Percentiles rank a stretch among this genome's conserved stretches.
Conservation (phyloP, 2,797 vertebrate genomes). For the Mormyrus proboscirostris region DNA sequence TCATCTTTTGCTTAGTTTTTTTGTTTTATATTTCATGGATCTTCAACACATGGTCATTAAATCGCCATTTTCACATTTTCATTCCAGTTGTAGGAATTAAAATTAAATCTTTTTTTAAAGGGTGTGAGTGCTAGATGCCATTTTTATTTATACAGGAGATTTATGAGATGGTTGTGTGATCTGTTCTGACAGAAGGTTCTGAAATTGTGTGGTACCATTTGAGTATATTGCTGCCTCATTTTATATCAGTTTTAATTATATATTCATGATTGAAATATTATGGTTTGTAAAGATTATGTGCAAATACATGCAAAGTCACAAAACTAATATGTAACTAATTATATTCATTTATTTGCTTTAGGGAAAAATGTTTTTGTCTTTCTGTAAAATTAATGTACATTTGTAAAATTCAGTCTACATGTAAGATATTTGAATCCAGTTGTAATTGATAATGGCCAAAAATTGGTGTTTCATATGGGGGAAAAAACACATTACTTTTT, state of each 20-base stretch:
- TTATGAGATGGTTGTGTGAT: background rate
- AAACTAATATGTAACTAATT: slow-evolving; percentile 45
- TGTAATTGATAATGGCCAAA: slow-evolving; percentile 68
- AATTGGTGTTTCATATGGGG: slow-evolving; percentile 35
- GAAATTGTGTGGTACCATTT: slow-evolving; percentile 17
- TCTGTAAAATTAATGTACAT: slow-evolving; percentile 58
- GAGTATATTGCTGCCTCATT: slow-evolving; percentile 24
- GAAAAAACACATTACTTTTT: background rate
- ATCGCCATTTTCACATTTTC: background rate
- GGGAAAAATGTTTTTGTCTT: slow-evolving; percentile 11
- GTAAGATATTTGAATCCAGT: slow-evolving; percentile 71
- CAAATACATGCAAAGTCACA: slow-evolving; percentile 59
- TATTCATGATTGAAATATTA: slow-evolving; percentile 29
- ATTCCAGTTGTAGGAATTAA: slow-evolving; percentile 4
- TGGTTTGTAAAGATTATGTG: slow-evolving; percentile 67
- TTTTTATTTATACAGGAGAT: slow-evolving; percentile 25
- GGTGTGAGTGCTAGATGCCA: slow-evolving; percentile 10
- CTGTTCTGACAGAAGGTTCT: slow-evolving; percentile 9
- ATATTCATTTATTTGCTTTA: slow-evolving; percentile 53
- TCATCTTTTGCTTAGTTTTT: background rate
- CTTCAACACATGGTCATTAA: background rate
- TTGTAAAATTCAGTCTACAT: slow-evolving; percentile 71
- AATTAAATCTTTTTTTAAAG: background rate
- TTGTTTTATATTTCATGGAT: slow-evolving; percentile 1
- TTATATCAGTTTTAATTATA: slow-evolving; percentile 21